Evolutionary conservation across 2,113 vertebrate species (phyloP).

Genomic region (Macrotus californicus): DNA sequence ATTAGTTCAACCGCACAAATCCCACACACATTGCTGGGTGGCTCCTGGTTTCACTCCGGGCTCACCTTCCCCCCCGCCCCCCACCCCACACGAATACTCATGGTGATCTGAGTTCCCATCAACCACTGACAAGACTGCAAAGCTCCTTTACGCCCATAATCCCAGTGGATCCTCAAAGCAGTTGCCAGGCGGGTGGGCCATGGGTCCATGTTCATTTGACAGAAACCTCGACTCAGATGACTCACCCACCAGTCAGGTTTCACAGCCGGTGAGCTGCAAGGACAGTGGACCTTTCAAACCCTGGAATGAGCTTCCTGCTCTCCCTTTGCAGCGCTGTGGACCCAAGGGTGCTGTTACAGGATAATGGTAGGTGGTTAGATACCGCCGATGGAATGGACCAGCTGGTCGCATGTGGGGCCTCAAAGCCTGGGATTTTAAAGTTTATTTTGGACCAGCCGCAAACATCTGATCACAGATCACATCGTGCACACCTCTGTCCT

Average conservation of each 20-base stretch:
- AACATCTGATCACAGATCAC: background rate
- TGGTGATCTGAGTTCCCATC: accelerated
- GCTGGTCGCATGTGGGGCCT: background rate
- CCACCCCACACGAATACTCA: background rate
- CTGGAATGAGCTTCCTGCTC: background rate
- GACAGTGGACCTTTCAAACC: background rate
- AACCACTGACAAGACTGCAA: too few relatives aligned
- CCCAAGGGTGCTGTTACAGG: accelerated
- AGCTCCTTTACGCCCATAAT: background rate
- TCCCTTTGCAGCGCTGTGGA: background rate
- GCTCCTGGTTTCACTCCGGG: background rate
- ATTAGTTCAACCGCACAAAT: background rate
- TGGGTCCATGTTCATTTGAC: accelerated
- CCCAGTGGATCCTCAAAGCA: background rate
- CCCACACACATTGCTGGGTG: accelerated
- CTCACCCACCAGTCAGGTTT: background rate
- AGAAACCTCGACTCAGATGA: background rate
- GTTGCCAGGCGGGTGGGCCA: background rate
- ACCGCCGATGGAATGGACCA: background rate
- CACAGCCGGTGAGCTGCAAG: background rate
- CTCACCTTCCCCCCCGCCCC: too few relatives aligned
- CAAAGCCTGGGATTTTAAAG: background rate
- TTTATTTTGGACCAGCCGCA: background rate
- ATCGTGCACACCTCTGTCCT: too few relatives aligned
- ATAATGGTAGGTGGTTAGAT: accelerated